Evolutionary conservation across 1,140 invertebrate genomes (phyloP).

Genomic region (Ridgeia piscesae): DNA sequence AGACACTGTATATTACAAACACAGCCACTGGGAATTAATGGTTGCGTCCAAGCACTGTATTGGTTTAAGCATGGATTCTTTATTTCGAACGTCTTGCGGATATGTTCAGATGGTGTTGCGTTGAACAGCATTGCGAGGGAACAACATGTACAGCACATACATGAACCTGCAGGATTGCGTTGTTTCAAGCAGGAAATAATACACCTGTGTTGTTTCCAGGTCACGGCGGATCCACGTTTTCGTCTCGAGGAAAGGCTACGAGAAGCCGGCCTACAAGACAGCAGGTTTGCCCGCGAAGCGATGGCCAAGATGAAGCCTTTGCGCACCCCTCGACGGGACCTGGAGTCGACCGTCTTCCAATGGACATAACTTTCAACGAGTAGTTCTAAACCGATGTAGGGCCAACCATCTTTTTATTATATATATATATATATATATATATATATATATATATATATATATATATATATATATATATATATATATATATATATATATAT

Average conservation of each 20-base stretch:
- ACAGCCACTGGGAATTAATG: neutral
- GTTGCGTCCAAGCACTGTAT: neutral
- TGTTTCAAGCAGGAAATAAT: neutral
- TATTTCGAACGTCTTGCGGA: no score
- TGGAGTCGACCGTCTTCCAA: conserved; percentile 30
- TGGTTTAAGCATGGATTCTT: no score
- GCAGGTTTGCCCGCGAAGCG: conserved; percentile 47
- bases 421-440: no score
- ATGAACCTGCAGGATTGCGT: no score
- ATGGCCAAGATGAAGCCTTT: conserved; percentile 42
- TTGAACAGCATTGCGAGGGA: no score
- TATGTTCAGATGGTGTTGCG: no score
- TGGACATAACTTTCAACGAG: neutral
- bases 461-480: no score
- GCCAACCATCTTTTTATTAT: no score
- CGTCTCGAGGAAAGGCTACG: conserved; percentile 47
- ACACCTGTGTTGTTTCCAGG: conserved; percentile 34
- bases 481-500: no score
- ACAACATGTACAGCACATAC: no score
- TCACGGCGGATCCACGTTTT: conserved; percentile 51
- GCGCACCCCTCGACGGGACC: conserved; percentile 47
- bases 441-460: no score
- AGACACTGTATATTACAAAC: neutral
- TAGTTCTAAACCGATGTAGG: no score
- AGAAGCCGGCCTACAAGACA: conserved; percentile 49